A percentile compares a stretch with the other conserved stretches of the same genome.
These are phyloP conservation scores for Pluvianellus socialis DNA, from an alignment of 2,113 vertebrate species.

Conservation along the genomic window DNA sequence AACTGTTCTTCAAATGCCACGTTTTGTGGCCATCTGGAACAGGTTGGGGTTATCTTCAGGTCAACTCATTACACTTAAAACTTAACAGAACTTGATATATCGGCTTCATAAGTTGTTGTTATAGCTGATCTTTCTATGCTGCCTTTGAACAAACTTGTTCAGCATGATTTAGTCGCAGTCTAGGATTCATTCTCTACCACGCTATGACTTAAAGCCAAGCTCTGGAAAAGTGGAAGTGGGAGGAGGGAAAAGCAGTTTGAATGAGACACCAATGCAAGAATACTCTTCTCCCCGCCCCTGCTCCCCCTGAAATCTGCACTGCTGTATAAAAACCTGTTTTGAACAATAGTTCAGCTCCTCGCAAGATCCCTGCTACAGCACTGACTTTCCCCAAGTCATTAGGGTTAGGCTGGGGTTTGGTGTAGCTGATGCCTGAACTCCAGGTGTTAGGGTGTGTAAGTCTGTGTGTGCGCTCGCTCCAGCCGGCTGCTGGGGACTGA, in stretches of 20 bases:
- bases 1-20: background rate
- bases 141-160: background rate
- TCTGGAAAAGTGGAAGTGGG: background rate
- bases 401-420: background rate
- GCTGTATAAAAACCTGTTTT: background rate
- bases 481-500: background rate
- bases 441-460: fast-evolving
- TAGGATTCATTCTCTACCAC: background rate
- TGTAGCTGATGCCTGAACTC: background rate
- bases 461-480: background rate
- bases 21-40: background rate
- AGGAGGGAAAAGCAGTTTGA: background rate
- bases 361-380: background rate
- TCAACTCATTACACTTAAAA: background rate
- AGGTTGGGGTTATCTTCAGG: background rate
- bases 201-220: background rate
- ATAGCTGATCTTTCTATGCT: background rate
- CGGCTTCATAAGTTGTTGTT: background rate
- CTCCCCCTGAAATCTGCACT: background rate
- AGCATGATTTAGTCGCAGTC: background rate
- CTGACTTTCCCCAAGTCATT: background rate
- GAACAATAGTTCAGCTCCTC: background rate
- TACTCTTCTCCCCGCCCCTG: background rate
- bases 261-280: background rate
- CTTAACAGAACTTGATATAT: background rate